A percentile compares a stretch with the other conserved stretches of the same genome.
These are phyloP conservation scores for Neoarius graeffei DNA, from an alignment of 2,113 vertebrate species.

Conservation along the genomic window DNA sequence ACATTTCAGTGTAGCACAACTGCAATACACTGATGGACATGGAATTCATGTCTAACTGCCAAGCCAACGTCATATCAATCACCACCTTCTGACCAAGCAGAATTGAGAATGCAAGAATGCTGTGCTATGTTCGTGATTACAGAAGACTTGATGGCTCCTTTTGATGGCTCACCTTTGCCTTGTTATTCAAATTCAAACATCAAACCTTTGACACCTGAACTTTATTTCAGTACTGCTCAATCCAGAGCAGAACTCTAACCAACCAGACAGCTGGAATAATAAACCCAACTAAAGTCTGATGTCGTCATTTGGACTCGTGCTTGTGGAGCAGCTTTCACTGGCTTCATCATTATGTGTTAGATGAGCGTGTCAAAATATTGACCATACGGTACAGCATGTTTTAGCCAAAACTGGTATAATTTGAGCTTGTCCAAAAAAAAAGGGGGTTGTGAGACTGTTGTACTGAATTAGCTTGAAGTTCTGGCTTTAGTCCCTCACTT, in stretches of 20 bases:
- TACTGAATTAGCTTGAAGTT: constrained; percentile 5
- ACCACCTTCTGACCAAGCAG: not conserved
- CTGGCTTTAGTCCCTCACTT: not conserved
- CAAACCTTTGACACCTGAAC: not conserved
- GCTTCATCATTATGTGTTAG: constrained; percentile 1
- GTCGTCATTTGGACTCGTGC: not conserved
- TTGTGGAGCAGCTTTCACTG: constrained; percentile 19
- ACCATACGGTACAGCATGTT: constrained; percentile 17
- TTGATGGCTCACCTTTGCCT: not conserved
- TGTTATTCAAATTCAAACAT: constrained; percentile 13
- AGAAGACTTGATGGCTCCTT: not conserved
- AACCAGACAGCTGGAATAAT: constrained; percentile 17
- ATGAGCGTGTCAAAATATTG: constrained; percentile 23
- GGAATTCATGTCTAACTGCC: no score
- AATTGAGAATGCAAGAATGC: not conserved
- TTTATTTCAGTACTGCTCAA: not conserved
- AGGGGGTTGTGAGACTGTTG: not conserved
- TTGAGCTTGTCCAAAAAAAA: not conserved
- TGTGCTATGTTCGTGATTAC: no score
- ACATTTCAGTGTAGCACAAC: no score
- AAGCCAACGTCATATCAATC: no score
- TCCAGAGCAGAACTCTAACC: not conserved
- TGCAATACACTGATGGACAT: no score
- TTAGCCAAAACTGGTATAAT: constrained; percentile 1
- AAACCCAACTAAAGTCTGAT: not conserved